A percentile compares a stretch with the other conserved stretches of the same genome.
Conservation (phyloP, 1,140 invertebrate genomes). For the Eriosoma lanigerum region DNA sequence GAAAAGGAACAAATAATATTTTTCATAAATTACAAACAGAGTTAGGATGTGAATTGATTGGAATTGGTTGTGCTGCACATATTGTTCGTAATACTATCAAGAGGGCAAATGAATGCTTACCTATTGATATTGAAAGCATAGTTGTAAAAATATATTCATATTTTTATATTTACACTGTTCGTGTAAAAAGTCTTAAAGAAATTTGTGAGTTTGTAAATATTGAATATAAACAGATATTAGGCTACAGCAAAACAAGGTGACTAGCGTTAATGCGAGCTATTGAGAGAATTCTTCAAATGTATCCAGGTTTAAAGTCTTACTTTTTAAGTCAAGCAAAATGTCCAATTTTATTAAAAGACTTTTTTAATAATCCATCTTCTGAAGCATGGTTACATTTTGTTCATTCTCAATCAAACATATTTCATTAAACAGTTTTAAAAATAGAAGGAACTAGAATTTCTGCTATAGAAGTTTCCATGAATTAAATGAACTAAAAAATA, state of each 20-base stretch:
- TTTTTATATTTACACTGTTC: conserved; percentile 57
- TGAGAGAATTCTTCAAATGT: conserved; percentile 54
- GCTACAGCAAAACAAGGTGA: conserved; percentile 1
- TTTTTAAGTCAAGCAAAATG: conserved; percentile 56
- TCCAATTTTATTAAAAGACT: conserved; percentile 54
- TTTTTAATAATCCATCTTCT: conserved; percentile 55
- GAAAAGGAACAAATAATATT: too few species aligned
- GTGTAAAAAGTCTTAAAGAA: conserved; percentile 55
- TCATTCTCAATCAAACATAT: background rate
- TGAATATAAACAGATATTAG: background rate
- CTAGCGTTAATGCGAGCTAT: conserved; percentile 53
- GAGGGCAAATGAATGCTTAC: conserved; percentile 53
- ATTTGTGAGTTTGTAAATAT: conserved; percentile 55
- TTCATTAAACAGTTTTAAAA: background rate
- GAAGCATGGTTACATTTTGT: too few species aligned
- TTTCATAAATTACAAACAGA: background rate
- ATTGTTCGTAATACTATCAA: conserved; percentile 55
- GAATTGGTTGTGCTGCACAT: conserved; percentile 54
- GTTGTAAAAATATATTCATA: conserved; percentile 56
- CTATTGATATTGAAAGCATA: conserved; percentile 55
- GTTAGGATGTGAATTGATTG: conserved; percentile 36
- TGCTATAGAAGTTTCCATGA: conserved; percentile 1
- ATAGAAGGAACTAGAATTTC: conserved; percentile 10
- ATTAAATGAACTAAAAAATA: background rate
- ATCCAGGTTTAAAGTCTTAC: conserved; percentile 55